Conservation (phyloP, 2,888 invertebrate genomes). For the Synergus umbraculus region DNA sequence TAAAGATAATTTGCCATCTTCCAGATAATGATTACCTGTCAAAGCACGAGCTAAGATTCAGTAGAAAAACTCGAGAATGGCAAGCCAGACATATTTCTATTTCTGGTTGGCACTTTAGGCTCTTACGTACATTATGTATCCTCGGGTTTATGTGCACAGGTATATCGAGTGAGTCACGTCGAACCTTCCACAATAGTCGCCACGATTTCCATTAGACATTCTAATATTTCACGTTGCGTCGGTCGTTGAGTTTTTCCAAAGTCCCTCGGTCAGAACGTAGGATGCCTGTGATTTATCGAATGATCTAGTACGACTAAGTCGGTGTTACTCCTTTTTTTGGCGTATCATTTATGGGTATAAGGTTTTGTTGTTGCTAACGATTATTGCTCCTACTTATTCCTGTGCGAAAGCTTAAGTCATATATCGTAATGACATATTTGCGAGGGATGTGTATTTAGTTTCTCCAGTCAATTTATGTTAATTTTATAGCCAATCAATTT, state of each 20-base stretch:
- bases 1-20: background rate
- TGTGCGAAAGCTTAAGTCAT: background rate
- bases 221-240: conserved; percentile 26
- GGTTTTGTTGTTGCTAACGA: background rate
- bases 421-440: conserved; percentile 2
- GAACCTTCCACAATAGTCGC: conserved; percentile 25
- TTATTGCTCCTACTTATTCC: conserved; percentile 7
- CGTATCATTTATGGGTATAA: background rate
- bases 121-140: conserved; percentile 32
- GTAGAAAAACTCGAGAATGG: background rate
- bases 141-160: conserved; percentile 1
- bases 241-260: conserved; percentile 4
- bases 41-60: background rate
- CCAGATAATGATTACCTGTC: background rate
- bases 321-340: background rate
- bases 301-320: conserved; percentile 10
- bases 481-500: background rate
- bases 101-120: conserved; percentile 8
- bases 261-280: conserved; percentile 6
- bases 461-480: background rate
- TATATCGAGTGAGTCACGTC: conserved; percentile 18
- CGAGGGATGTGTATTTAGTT: background rate
- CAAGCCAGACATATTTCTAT: conserved; percentile 1
- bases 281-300: conserved; percentile 17
- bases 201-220: conserved; percentile 28